These are phyloP conservation scores for Vidua macroura DNA, from an alignment of 2,113 vertebrate genomes.

Conservation along the genomic window DNA sequence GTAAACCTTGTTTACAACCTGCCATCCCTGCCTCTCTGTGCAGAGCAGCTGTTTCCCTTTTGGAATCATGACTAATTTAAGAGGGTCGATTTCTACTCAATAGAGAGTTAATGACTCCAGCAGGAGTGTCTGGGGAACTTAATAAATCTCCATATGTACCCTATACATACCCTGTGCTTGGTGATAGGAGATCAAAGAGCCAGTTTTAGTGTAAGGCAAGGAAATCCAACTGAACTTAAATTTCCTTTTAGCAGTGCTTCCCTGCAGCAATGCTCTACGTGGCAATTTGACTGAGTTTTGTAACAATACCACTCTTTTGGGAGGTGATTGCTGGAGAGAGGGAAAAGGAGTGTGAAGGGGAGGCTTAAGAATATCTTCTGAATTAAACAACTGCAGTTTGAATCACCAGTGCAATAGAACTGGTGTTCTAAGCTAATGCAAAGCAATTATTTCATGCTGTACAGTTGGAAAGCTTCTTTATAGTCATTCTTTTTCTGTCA, in stretches of 20 bases:
- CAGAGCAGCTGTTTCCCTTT: conserved; percentile 52
- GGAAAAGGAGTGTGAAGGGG: not conserved
- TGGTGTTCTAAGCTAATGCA: not conserved
- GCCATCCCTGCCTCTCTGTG: not conserved
- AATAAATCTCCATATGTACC: not conserved
- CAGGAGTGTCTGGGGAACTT: not conserved
- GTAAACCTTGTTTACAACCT: conserved; percentile 14
- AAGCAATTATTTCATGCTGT: not conserved
- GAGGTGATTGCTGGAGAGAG: not conserved
- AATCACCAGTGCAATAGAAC: not conserved
- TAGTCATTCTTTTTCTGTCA: not conserved
- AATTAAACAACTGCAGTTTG: not conserved
- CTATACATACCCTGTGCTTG: not conserved
- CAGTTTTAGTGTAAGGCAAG: not conserved
- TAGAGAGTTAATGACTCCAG: conserved; percentile 15
- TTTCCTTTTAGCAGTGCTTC: not conserved
- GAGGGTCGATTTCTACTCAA: conserved; percentile 7
- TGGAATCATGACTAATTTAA: conserved; percentile 4
- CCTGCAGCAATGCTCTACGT: not conserved
- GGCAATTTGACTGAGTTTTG: not conserved
- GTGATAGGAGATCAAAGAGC: not conserved
- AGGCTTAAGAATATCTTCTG: not conserved
- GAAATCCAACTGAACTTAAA: not conserved
- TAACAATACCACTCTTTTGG: not conserved
- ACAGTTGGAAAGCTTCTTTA: not conserved